These are phyloP conservation scores for Frankliniella fusca DNA, from an alignment of 2,888 invertebrate species.

Conservation along the genomic window DNA sequence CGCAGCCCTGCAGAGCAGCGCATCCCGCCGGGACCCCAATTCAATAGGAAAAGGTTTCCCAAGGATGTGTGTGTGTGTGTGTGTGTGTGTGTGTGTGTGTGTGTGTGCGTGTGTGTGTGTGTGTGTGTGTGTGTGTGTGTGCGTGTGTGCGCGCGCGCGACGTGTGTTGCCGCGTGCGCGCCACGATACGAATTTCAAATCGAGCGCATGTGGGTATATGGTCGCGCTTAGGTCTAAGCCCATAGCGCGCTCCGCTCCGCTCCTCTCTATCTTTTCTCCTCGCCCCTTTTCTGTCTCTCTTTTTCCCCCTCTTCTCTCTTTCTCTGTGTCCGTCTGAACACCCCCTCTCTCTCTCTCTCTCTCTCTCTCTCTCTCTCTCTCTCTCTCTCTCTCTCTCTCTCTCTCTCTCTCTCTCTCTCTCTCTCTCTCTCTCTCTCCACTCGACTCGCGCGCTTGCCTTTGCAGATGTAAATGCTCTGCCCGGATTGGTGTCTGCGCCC, in stretches of 20 bases:
- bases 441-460: not conserved
- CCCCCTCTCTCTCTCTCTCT: not conserved
- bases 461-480: conserved; percentile 20
- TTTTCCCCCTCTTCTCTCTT: not conserved
- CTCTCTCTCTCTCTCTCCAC: not conserved
- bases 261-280: not conserved
- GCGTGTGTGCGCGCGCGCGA: not conserved
- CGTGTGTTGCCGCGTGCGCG: conserved; percentile 12
- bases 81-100: conserved; percentile 5
- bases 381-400: not conserved
- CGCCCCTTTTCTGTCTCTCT: not conserved
- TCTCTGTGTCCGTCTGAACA: not conserved
- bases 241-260: not conserved
- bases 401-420: no score
- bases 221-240: conserved; percentile 25
- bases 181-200: conserved; percentile 20
- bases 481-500: not conserved
- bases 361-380: not conserved
- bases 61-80: not conserved
- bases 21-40: conserved; percentile 21
- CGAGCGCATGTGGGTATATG: conserved; percentile 24
- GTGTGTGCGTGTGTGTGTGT: not conserved
- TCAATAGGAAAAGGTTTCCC: conserved; percentile 21
- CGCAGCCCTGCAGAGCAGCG: not conserved
- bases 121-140: conserved; percentile 9